Conservation (phyloP, 2,797 vertebrate genomes). For the Crax fasciolata region DNA sequence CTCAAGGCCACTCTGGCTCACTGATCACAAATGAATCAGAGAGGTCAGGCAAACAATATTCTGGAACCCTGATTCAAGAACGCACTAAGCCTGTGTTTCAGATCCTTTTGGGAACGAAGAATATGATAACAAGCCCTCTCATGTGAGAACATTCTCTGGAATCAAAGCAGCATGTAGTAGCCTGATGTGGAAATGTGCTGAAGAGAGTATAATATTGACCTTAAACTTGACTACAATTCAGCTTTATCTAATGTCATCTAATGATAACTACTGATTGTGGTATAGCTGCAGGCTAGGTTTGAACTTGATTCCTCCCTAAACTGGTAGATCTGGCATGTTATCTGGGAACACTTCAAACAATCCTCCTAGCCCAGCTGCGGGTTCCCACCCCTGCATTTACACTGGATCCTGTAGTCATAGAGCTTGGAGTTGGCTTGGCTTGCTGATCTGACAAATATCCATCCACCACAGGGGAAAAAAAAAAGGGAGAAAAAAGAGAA, state of each 20-base stretch:
- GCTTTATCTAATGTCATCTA: conserved; percentile 46
- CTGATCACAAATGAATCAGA: background rate
- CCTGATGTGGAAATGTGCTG: conserved; percentile 29
- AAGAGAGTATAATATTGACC: background rate
- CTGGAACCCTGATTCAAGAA: background rate
- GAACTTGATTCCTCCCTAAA: conserved; percentile 19
- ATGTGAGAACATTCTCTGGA: background rate
- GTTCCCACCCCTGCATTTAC: background rate
- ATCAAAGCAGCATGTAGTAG: background rate
- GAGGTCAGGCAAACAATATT: conserved; percentile 5
- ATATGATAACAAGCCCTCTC: background rate
- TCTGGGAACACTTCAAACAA: conserved; percentile 45
- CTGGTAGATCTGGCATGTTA: conserved; percentile 29
- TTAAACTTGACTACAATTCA: background rate
- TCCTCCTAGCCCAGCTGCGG: background rate
- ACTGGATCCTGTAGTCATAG: background rate
- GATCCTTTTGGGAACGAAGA: background rate
- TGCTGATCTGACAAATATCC: conserved; percentile 6
- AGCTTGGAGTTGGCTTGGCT: background rate
- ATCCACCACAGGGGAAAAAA: background rate
- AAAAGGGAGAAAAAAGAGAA: background rate
- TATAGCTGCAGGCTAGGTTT: conserved; percentile 28
- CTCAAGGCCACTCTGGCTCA: conserved; percentile 12
- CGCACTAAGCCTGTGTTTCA: background rate
- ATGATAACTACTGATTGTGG: background rate